Percentiles rank a stretch among this genome's conserved stretches.
These are phyloP conservation scores for Nerophis lumbriciformis DNA, from an alignment of 2,113 vertebrate species.

Conservation along the genomic window DNA sequence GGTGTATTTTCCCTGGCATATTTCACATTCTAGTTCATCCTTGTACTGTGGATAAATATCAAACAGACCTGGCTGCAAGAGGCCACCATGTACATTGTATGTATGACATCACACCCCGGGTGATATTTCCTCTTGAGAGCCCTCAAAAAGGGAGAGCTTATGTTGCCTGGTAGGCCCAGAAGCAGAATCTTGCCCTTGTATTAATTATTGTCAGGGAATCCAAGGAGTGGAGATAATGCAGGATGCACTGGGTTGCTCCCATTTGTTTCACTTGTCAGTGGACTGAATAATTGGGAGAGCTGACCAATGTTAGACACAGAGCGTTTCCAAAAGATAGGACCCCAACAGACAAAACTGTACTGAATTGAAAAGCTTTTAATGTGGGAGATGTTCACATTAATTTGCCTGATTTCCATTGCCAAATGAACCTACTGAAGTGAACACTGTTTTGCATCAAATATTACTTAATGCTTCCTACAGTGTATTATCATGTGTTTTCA, in stretches of 20 bases:
- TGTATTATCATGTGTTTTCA: background rate
- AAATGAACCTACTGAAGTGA: slow-evolving; percentile 49
- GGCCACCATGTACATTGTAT: slow-evolving; percentile 17
- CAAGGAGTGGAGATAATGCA: slow-evolving; percentile 76
- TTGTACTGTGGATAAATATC: slow-evolving; percentile 24
- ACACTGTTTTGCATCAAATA: background rate
- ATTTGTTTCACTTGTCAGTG: slow-evolving; percentile 81
- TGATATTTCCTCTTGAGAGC: slow-evolving; percentile 61
- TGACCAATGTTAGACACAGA: slow-evolving; percentile 77
- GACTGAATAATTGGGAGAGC: slow-evolving; percentile 80
- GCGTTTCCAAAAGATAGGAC: slow-evolving; percentile 67
- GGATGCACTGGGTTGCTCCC: slow-evolving; percentile 72
- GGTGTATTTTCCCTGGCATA: slow-evolving; percentile 43
- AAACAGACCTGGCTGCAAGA: slow-evolving; percentile 31
- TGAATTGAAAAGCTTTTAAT: slow-evolving; percentile 67
- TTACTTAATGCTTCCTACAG: background rate
- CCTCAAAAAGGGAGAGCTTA: slow-evolving; percentile 61
- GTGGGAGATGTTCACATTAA: slow-evolving; percentile 60
- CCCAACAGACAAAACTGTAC: slow-evolving; percentile 64
- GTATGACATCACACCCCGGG: slow-evolving; percentile 36
- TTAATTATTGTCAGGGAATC: slow-evolving; percentile 78
- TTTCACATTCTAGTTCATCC: slow-evolving; percentile 18
- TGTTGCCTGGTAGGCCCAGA: slow-evolving; percentile 65
- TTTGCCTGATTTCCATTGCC: slow-evolving; percentile 49
- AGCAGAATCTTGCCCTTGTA: slow-evolving; percentile 73